A percentile compares a stretch with the other conserved stretches of the same genome.
These are phyloP conservation scores for Sisor rabdophorus DNA, from an alignment of 2,113 vertebrate genomes.

Conservation along the genomic window DNA sequence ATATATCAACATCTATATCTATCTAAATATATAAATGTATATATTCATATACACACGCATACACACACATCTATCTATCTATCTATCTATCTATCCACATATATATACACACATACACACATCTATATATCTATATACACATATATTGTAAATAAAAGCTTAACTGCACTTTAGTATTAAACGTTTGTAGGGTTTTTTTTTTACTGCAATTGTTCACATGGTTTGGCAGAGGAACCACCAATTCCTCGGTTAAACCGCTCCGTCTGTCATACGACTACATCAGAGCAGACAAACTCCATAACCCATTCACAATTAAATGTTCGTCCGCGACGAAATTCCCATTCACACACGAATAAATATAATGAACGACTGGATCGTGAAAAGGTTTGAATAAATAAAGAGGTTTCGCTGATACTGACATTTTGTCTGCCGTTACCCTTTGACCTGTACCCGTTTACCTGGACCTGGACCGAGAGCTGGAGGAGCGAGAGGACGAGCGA, in stretches of 20 bases:
- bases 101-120: too few relatives aligned
- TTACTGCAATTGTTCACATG: too few relatives aligned
- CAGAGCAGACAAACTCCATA: neutral
- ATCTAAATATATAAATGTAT: too few relatives aligned
- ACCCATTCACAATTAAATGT: neutral
- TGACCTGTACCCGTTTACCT: constrained; percentile 99
- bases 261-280: neutral
- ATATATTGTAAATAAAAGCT: too few relatives aligned
- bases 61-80: too few relatives aligned
- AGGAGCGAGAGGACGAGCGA: constrained; percentile 82
- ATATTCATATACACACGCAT: too few relatives aligned
- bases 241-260: neutral
- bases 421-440: constrained; percentile 99
- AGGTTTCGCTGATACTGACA: constrained; percentile 96
- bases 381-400: constrained; percentile 69
- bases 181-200: too few relatives aligned
- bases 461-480: constrained; percentile 98
- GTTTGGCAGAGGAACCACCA: neutral
- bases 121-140: too few relatives aligned
- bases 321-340: constrained; percentile 18
- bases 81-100: too few relatives aligned
- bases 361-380: neutral
- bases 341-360: neutral
- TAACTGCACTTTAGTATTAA: too few relatives aligned
- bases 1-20: too few relatives aligned